Base-by-base conservation (phyloP, 2,797 vertebrate genomes). In the Serranus cabrilla region DNA sequence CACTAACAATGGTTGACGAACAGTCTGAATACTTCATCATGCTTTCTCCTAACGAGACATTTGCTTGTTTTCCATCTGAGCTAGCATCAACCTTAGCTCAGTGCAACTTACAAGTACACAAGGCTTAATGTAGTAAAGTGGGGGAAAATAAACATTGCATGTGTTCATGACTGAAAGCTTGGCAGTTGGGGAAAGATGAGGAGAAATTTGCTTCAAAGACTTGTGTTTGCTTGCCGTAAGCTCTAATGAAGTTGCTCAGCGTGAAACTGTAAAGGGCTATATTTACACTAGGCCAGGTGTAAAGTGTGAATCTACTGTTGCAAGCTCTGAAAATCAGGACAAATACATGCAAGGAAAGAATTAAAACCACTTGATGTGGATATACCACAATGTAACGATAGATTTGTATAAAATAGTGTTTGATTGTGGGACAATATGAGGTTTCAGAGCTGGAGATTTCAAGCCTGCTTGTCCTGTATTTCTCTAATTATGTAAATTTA, bases 11-110 rank as follows among this genome's bases (percentile, higher is more conserved):
- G 47, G 7, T 79, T 79, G 61, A 42, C 59, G 47, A 66, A 76
- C 40, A 46, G n/a, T 46, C 58, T 80, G n/a, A 87, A 87, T 88
- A 77, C 71, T 84, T 75, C 71, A 83, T 85, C 67, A 54, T 23
- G 65, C 72, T 87, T 79, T 75, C 64, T 65, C 58, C 55, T 59
- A 39, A 71, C 20, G 16, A 84, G 74, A 79, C 74, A 66, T 43
- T 71, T 0, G 25, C 80, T 77, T 42, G 49, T 78, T 84, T 85
- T 86, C 17, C 31, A 47, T 85, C 77, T 73, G 23, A 81, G 55
- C 52, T 52, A 17, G 49, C 73, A 59, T 40, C 47, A 51, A 27
- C 60, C 57, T 11, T 8, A 45, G 43, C 62, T n/a, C 34, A 1
- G 46, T 20, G 39, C 51, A 66, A n/a, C 57, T 5, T 56, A 57